Conservation (phyloP, 2,888 invertebrate genomes). For the Glyphotaelius pellucidus region DNA sequence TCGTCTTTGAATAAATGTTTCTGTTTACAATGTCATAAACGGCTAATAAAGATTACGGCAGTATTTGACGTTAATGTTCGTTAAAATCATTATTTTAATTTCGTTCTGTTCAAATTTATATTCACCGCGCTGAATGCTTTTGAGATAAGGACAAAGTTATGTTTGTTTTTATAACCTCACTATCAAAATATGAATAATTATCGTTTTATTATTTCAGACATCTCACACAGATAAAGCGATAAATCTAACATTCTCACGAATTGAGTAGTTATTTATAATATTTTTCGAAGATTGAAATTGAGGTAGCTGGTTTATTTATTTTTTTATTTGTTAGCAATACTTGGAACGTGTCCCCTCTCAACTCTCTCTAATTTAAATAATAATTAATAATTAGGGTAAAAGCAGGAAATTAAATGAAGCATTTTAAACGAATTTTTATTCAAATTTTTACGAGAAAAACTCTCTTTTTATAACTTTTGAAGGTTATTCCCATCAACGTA, state of each 20-base stretch:
- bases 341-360: neutral
- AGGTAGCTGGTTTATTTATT: neutral
- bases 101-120: constrained; percentile 12
- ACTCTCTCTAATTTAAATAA: neutral
- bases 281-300: neutral
- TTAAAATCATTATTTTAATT: constrained; percentile 14
- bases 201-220: neutral
- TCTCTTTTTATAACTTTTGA: no score
- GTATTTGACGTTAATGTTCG: constrained; percentile 8
- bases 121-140: constrained; percentile 4
- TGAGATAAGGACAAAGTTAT: neutral
- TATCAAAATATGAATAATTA: constrained; percentile 2
- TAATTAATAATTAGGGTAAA: no score
- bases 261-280: neutral
- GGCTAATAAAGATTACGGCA: constrained; percentile 42
- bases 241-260: neutral
- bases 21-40: constrained; percentile 50
- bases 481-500: no score
- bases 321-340: neutral
- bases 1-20: constrained; percentile 32
- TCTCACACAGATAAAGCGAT: neutral
- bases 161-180: neutral
- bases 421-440: no score
- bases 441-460: no score
- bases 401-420: no score